These are phyloP conservation scores for Apamea sordens DNA, from an alignment of 2,888 invertebrate genomes.

Conservation along the genomic window DNA sequence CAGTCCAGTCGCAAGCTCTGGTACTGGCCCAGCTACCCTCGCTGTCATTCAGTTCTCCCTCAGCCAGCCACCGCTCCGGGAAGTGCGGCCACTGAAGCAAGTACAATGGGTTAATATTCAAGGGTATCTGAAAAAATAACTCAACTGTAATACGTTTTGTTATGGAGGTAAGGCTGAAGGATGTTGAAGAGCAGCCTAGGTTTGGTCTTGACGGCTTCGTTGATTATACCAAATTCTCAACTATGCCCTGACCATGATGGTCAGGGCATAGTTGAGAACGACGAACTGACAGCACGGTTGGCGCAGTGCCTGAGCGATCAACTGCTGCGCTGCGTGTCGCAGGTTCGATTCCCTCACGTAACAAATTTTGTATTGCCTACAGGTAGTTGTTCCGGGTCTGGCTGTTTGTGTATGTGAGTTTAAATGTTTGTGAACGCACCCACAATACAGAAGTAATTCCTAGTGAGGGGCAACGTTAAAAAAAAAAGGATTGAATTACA, in stretches of 20 bases:
- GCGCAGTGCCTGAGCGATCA: no score
- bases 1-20: conserved; percentile 85
- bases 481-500: no score
- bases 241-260: neutral
- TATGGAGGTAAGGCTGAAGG: neutral
- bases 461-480: no score
- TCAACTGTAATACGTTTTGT: conserved; percentile 7
- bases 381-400: no score
- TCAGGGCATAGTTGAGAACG: no score
- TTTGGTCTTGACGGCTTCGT: neutral
- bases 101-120: conserved; percentile 47
- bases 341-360: no score
- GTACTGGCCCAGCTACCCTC: conserved; percentile 78
- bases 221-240: neutral
- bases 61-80: conserved; percentile 86
- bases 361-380: no score
- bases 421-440: no score
- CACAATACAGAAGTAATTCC: no score
- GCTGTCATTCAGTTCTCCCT: conserved; percentile 74
- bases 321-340: no score
- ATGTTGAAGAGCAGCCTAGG: neutral
- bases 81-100: conserved; percentile 84
- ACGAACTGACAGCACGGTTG: no score
- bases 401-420: no score
- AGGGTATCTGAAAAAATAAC: conserved; percentile 57